Evolutionary conservation across 2,797 vertebrate genomes (phyloP).

Genomic region (Cuniculus paca): DNA sequence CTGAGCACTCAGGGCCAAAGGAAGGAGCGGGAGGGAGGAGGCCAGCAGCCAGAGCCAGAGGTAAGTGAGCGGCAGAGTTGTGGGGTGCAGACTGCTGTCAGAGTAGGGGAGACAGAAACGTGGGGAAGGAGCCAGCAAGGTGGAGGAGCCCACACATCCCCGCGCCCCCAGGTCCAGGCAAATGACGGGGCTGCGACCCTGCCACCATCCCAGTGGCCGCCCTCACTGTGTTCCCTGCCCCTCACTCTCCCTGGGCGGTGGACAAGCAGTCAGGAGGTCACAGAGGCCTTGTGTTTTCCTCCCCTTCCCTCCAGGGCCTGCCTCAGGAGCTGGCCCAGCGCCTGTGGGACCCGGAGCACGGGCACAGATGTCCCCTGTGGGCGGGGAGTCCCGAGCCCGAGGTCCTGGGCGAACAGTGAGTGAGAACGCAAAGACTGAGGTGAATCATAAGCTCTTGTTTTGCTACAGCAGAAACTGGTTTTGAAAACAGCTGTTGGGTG

Average conservation of each 20-base stretch:
- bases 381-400: slow-evolving; percentile 75
- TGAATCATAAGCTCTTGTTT: slow-evolving; percentile 87
- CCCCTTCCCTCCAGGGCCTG: slow-evolving; percentile 39
- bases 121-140: neutral
- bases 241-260: neutral
- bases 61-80: neutral
- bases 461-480: slow-evolving; percentile 77
- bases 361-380: slow-evolving; percentile 71
- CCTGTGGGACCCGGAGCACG: too few relatives aligned
- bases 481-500: slow-evolving; percentile 70
- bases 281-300: neutral
- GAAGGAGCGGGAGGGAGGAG: neutral
- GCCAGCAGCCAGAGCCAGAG: too few relatives aligned
- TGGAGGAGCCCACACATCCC: neutral
- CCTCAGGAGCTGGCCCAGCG: slow-evolving; percentile 41
- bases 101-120: too few relatives aligned
- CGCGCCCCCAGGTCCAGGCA: neutral
- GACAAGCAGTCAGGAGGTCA: neutral
- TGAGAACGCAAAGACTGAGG: slow-evolving; percentile 88
- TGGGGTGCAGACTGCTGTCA: neutral
- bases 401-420: slow-evolving; percentile 85
- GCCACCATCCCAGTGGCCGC: neutral
- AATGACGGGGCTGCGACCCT: neutral
- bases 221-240: too few relatives aligned
- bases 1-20: neutral